phyloP scores from a whole-genome alignment of 2,888 invertebrate species.

The Sphecodes monilicornis region DNA sequence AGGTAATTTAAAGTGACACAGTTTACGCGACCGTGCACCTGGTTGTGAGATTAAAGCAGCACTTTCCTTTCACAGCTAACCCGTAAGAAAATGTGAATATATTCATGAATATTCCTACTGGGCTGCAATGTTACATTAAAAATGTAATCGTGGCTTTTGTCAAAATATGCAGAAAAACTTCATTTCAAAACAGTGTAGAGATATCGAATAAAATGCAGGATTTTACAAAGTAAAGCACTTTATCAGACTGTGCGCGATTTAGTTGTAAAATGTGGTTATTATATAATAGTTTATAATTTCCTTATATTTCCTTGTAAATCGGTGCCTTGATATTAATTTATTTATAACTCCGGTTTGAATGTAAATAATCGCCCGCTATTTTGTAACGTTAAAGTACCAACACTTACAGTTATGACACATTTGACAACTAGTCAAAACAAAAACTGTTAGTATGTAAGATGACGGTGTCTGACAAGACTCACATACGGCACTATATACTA shows the following conservation, averaged over 20 bases:
- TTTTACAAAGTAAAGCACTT: not conserved
- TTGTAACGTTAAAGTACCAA: too few relatives aligned
- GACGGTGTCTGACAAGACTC: too few relatives aligned
- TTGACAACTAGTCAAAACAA: too few relatives aligned
- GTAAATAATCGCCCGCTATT: too few relatives aligned
- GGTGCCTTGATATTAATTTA: too few relatives aligned
- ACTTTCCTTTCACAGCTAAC: not conserved
- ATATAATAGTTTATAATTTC: not conserved
- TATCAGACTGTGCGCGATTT: not conserved
- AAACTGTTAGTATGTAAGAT: too few relatives aligned
- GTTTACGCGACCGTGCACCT: conserved; percentile 8
- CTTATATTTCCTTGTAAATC: too few relatives aligned
- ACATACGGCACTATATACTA: too few relatives aligned
- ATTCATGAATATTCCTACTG: not conserved
- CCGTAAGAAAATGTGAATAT: not conserved
- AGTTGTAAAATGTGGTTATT: not conserved
- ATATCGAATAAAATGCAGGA: not conserved
- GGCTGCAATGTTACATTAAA: not conserved
- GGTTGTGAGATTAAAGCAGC: conserved; percentile 18
- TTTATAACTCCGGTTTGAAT: too few relatives aligned
- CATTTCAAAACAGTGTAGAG: not conserved
- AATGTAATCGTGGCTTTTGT: not conserved
- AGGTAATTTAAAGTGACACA: conserved; percentile 17
- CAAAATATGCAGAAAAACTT: not conserved
- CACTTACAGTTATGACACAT: too few relatives aligned